A percentile compares a stretch with the other conserved stretches of the same genome.
Conservation (phyloP, 2,113 vertebrate genomes). For the Prietella phreatophila region DNA sequence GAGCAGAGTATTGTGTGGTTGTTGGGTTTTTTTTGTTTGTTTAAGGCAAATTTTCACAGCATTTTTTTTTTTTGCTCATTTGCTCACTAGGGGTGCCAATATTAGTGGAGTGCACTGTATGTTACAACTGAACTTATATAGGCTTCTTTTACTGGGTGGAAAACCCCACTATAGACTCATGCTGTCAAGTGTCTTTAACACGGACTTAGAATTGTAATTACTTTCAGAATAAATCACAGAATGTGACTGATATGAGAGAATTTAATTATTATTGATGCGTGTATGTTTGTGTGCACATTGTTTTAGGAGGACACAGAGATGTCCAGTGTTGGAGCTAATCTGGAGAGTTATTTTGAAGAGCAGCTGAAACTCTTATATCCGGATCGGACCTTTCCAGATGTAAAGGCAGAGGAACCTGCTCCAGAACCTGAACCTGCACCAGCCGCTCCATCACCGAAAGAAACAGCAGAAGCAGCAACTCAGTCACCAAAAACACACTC, state of each 20-base stretch:
- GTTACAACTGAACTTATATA: too few species aligned
- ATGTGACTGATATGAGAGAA: background rate
- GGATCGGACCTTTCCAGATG: slow-evolving; percentile 77
- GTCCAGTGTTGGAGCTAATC: slow-evolving; percentile 86
- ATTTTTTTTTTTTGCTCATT: too few species aligned
- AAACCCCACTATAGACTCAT: too few species aligned
- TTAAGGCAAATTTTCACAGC: too few species aligned
- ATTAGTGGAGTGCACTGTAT: too few species aligned
- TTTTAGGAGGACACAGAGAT: slow-evolving; percentile 88
- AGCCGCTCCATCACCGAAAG: background rate
- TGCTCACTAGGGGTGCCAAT: too few species aligned
- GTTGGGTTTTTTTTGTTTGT: too few species aligned
- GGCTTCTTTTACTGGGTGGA: too few species aligned
- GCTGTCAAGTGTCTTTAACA: too few species aligned
- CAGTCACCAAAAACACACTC: slow-evolving; percentile 35
- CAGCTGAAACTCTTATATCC: slow-evolving; percentile 85
- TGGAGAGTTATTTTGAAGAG: slow-evolving; percentile 89
- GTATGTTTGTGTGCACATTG: background rate
- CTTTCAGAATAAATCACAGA: background rate
- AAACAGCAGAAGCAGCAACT: slow-evolving; percentile 14
- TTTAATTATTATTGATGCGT: background rate
- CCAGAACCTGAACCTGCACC: background rate
- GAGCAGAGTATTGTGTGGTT: too few species aligned
- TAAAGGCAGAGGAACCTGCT: slow-evolving; percentile 67
- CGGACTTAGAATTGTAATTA: too few species aligned